A percentile compares a stretch with the other conserved stretches of the same genome.
phyloP scores from a whole-genome alignment of 2,113 vertebrate genomes.

The Alligator sinensis region DNA sequence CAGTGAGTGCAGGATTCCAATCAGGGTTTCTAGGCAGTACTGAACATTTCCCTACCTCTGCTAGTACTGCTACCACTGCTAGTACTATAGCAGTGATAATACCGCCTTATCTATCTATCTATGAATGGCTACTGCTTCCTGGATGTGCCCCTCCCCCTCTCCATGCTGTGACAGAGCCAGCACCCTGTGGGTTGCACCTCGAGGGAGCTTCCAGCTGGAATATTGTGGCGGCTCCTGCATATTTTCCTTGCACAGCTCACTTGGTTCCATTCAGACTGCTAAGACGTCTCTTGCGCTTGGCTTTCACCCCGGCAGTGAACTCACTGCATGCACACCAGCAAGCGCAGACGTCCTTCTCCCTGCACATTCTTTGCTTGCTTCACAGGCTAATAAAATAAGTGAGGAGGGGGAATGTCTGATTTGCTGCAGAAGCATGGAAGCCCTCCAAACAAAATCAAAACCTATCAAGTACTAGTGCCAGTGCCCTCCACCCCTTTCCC shows the following conservation, averaged over 20 bases:
- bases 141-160: background rate
- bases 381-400: background rate
- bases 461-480: too few relatives aligned
- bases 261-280: background rate
- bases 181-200: background rate
- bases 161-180: background rate
- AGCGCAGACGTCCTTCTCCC: background rate
- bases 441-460: too few relatives aligned
- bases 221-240: background rate
- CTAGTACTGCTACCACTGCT: background rate
- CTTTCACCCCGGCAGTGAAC: background rate
- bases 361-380: background rate
- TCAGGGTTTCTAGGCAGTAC: too few relatives aligned
- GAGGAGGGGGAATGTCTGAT: background rate
- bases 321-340: background rate
- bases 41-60: too few relatives aligned
- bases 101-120: background rate
- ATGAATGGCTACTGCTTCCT: background rate
- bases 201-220: background rate
- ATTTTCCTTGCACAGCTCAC: background rate
- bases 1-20: too few relatives aligned
- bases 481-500: background rate
- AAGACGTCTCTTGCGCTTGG: background rate
- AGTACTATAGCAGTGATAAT: background rate
- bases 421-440: background rate